These are phyloP conservation scores for Quiscalus mexicanus DNA, from an alignment of 2,113 vertebrate species.

Conservation along the genomic window DNA sequence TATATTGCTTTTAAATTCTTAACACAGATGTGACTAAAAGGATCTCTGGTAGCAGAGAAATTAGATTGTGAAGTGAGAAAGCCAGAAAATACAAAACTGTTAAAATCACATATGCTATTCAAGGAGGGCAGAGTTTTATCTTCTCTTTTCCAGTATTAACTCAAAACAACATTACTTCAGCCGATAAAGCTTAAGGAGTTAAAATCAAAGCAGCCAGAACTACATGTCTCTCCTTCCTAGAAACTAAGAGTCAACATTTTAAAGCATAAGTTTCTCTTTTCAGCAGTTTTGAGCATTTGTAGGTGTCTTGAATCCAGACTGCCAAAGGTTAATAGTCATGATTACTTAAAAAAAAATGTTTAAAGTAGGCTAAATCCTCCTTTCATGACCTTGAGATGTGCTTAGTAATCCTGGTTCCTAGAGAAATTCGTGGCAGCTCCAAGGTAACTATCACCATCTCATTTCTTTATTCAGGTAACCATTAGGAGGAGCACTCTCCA, in stretches of 20 bases:
- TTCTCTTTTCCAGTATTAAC: slow-evolving; percentile 41
- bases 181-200: neutral
- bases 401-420: neutral
- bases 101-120: slow-evolving; percentile 65
- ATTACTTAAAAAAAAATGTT: neutral
- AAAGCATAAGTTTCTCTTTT: neutral
- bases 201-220: neutral
- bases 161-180: neutral
- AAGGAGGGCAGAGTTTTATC: neutral
- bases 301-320: neutral
- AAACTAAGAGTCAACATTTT: neutral
- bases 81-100: slow-evolving; percentile 66
- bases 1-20: slow-evolving; percentile 76
- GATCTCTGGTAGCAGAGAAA: slow-evolving; percentile 65
- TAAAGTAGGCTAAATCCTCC: neutral
- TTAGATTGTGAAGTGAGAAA: slow-evolving; percentile 79
- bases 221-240: neutral
- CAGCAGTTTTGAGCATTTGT: neutral
- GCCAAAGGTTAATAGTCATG: neutral
- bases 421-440: neutral
- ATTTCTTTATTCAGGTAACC: neutral
- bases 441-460: neutral
- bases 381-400: neutral
- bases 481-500: neutral
- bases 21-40: slow-evolving; percentile 63